Base-by-base conservation (phyloP, 1,140 invertebrate genomes). In the Melitaea cinxia region DNA sequence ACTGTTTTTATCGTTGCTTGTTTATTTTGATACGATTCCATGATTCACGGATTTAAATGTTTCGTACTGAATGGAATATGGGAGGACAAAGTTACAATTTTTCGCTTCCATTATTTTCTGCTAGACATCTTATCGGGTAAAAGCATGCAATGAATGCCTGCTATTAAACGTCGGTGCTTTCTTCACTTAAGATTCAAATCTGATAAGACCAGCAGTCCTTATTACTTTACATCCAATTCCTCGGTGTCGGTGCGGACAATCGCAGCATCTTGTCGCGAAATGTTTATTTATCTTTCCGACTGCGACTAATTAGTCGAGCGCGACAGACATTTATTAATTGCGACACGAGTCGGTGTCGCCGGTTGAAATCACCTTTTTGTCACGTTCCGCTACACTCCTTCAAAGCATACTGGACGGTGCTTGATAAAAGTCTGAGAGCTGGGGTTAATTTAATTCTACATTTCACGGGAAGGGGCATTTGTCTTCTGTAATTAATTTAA, bases 251-350 rank as follows among this genome's bases (percentile, higher is more conserved):
- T 54, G 68, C 70, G 62, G 57, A 73, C 75, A 77, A 76, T 78
- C 75, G 67, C 72, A 63, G 71, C 72, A 76, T 73, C 76, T 82
- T 76, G 73, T 80, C 73, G 70, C 77, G 66, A 80, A 75, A 7
- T 80, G 74, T 80, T 81, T 85, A 75, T 83, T 83, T 77, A 78
- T 78, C 75, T 56, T 61, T 68, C 68, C 64, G 74, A 78, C 72
- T 83, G 78, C 79, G 77, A 80, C 86, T 85, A 89, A 89, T 89
- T 87, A 89, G 83, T 81, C 82, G 82, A 68, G 68, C 68, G 60
- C 67, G 77, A 78, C 75, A 63, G 85, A 87, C 84, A 65, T 87
- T 77, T 89, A 86, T 86, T 87, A 86, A 89, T 87, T 82, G 83
- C 78, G 73, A 85, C 86, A 85, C 81, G 72, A 82, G 82, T 85